Conservation (phyloP, 2,888 invertebrate genomes). For the Abrostola tripartita region DNA sequence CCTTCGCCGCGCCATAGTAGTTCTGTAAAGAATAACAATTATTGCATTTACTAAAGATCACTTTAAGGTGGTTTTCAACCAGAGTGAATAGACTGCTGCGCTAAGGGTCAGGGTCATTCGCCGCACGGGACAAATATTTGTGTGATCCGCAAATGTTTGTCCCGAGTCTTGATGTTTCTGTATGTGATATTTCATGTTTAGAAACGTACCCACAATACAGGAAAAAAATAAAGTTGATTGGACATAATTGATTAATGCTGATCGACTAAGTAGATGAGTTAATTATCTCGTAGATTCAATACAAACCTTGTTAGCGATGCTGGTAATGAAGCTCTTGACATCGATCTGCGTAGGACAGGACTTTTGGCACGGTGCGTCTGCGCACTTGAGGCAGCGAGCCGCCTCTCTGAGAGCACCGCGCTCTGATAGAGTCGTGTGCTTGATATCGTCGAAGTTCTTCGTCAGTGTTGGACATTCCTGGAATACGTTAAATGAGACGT, state of each 20-base stretch:
- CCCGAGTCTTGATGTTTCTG: too few species aligned
- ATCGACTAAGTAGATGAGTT: background rate
- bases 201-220: too few species aligned
- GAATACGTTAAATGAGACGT: slow-evolving; percentile 42
- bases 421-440: slow-evolving; percentile 98
- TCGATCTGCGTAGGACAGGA: slow-evolving; percentile 99
- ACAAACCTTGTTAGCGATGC: slow-evolving; percentile 97
- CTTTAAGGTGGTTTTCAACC: background rate
- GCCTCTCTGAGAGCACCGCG: slow-evolving; percentile 97
- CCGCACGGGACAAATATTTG: too few species aligned
- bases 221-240: too few species aligned
- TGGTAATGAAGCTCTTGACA: slow-evolving; percentile 98
- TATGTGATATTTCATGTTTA: too few species aligned
- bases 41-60: background rate
- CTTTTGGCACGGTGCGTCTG: slow-evolving; percentile 99
- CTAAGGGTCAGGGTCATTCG: too few species aligned
- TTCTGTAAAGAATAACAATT: slow-evolving; percentile 88
- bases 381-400: slow-evolving; percentile 96
- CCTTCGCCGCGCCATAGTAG: slow-evolving; percentile 98
- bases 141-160: too few species aligned
- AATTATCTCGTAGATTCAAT: background rate
- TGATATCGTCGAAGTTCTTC: slow-evolving; percentile 98
- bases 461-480: slow-evolving; percentile 91
- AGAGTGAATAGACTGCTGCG: too few species aligned
- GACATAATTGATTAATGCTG: too few species aligned